phyloP scores from a whole-genome alignment of 2,888 invertebrate species.

The Tyria jacobaeae region DNA sequence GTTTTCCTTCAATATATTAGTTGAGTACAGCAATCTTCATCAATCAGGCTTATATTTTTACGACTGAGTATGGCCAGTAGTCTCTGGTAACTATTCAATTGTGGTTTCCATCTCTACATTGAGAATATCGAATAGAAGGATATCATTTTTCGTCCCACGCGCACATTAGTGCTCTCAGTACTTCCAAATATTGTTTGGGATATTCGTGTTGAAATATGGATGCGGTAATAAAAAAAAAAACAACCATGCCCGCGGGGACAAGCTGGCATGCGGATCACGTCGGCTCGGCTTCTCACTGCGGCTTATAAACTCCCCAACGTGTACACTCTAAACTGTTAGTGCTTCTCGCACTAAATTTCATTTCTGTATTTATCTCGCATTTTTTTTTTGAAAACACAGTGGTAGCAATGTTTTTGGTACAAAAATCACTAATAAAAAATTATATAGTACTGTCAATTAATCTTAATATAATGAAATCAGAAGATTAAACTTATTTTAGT shows the following conservation, averaged over 20 bases:
- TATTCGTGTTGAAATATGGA: slow-evolving; percentile 82
- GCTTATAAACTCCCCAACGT: slow-evolving; percentile 60
- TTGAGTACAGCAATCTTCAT: too few relatives aligned
- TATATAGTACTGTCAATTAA: too few relatives aligned
- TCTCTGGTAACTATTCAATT: slow-evolving; percentile 62
- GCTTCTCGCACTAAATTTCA: slow-evolving; percentile 55
- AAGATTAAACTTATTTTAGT: too few relatives aligned
- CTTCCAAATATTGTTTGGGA: slow-evolving; percentile 78
- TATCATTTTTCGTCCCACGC: slow-evolving; percentile 79
- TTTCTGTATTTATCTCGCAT: background rate
- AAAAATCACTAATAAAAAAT: too few relatives aligned
- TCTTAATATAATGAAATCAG: too few relatives aligned
- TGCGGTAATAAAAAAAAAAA: slow-evolving; percentile 82
- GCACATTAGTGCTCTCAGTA: slow-evolving; percentile 76
- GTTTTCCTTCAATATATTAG: background rate
- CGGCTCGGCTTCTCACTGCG: slow-evolving; percentile 58
- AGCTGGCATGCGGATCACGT: slow-evolving; percentile 74
- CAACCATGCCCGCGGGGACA: slow-evolving; percentile 69
- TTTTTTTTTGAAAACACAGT: too few relatives aligned
- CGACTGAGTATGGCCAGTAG: slow-evolving; percentile 11
- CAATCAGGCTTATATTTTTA: slow-evolving; percentile 19
- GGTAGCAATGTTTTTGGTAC: too few relatives aligned
- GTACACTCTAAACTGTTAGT: slow-evolving; percentile 60
- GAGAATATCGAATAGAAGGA: slow-evolving; percentile 66
- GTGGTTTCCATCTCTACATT: slow-evolving; percentile 49